phyloP scores from a whole-genome alignment of 2,888 invertebrate species.

The Drosophila hamatofila region DNA sequence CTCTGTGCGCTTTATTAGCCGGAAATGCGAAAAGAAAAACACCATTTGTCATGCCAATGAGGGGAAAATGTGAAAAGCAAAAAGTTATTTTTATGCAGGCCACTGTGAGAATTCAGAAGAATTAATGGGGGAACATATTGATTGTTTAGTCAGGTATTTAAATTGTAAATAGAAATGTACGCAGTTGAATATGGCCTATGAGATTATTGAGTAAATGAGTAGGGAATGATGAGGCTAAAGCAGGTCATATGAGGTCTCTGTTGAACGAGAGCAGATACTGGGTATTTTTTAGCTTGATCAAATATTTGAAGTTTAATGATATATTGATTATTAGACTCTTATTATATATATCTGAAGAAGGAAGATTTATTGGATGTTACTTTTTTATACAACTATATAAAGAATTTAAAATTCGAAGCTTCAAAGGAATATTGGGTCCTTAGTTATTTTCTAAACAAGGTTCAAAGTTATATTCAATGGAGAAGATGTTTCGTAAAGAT shows the following conservation, averaged over 20 bases:
- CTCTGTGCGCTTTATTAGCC: slow-evolving; percentile 37
- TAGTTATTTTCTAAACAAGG: no score
- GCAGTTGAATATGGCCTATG: background rate
- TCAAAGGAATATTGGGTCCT: no score
- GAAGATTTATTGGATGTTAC: no score
- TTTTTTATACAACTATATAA: no score
- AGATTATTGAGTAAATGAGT: background rate
- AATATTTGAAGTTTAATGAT: background rate
- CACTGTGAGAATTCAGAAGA: background rate
- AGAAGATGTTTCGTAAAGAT: background rate
- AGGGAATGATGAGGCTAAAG: background rate
- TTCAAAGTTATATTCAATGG: no score
- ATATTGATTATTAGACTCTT: background rate
- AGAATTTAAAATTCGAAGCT: no score
- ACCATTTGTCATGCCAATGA: slow-evolving; percentile 37
- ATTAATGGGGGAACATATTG: slow-evolving; percentile 4
- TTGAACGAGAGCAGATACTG: background rate
- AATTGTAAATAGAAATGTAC: background rate
- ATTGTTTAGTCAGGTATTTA: slow-evolving; percentile 10
- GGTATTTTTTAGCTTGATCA: background rate
- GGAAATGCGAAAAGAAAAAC: slow-evolving; percentile 17
- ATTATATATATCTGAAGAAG: no score
- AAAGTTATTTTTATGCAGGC: slow-evolving; percentile 10
- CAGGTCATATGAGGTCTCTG: background rate
- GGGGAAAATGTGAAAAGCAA: background rate